Evolutionary conservation across 2,888 invertebrate genomes (phyloP).

Genomic region (Anticlea derivata): DNA sequence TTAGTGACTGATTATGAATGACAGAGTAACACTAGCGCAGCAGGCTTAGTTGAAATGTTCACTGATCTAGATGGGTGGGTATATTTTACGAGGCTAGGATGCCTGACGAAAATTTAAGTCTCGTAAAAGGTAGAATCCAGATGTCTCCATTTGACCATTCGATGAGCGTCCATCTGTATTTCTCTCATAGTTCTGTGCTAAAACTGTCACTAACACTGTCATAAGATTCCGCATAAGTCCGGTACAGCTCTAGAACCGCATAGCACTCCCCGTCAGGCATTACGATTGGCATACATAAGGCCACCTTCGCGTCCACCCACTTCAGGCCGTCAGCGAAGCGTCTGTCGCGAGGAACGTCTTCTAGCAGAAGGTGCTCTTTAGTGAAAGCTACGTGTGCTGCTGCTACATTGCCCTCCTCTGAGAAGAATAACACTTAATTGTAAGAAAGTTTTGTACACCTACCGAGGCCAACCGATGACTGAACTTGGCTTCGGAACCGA

Average conservation of each 20-base stretch:
- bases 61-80: too few species aligned
- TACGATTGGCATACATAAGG: conserved; percentile 84
- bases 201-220: conserved; percentile 54
- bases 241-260: conserved; percentile 84
- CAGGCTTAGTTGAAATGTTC: too few species aligned
- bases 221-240: conserved; percentile 65
- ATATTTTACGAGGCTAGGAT: too few species aligned
- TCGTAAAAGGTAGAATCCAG: too few species aligned
- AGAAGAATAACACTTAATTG: neutral
- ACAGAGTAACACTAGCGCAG: too few species aligned
- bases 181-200: too few species aligned
- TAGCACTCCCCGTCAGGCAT: conserved; percentile 84
- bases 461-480: too few species aligned
- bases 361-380: conserved; percentile 80
- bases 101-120: too few species aligned
- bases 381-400: conserved; percentile 84
- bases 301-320: conserved; percentile 82
- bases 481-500: too few species aligned
- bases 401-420: conserved; percentile 77
- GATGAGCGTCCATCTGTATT: too few species aligned
- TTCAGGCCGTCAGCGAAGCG: conserved; percentile 84
- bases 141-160: too few species aligned
- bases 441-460: neutral
- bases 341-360: conserved; percentile 81
- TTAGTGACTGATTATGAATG: too few species aligned